Evolutionary conservation across 2,797 vertebrate genomes (phyloP), one percentile per base, ranked within the genome.

Genomic region (Syngnathus rostellatus): DNA sequence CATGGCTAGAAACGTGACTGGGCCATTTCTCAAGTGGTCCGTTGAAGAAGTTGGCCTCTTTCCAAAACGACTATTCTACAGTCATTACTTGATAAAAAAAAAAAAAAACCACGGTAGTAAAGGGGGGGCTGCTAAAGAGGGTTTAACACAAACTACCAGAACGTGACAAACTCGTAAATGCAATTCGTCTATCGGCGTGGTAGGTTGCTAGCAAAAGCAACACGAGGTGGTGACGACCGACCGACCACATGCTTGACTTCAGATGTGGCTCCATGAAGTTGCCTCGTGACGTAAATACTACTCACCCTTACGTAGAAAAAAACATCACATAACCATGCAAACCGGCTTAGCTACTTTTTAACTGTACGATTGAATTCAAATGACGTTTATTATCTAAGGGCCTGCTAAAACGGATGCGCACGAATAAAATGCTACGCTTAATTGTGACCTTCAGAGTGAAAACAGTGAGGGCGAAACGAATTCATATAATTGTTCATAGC

Each of bases 1-100:
- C 79, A 81, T 76, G 77, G 39, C 69, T n/a, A 62, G 16, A 69
- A 86, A 86, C 85, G 82, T 85, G 85, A 86, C 78, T 53, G 53
- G 76, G 68, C 69, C 74, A 25, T 21, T n/a, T 23, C 41, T 41
- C 40, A 5, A 14, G 40, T 45, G 5, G 19, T n/a, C 39, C 58
- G 39, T 6, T 21, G 60, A 14, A 14, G 14, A 62, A 62, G 21
- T 62, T 43, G 3, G 6, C 14, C 38, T 21, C 43, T 46, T 39
- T 25, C 12, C 10, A 8, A 17, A 45, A 46, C 7, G 12, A 12
- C 8, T 12, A 12, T 21, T 7, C 17, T 8, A 6, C n/a, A 16
- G 40, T 6, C 41, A 3, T 8, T 4, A 45, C 12, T 45, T 25
- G 4, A 8, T 31, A 31, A 31, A 31, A 23, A 23, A 31, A 31